Evolutionary conservation across 2,113 vertebrate genomes (phyloP), one percentile per base, ranked within the genome.

Genomic region (Oncorhynchus clarkii): DNA sequence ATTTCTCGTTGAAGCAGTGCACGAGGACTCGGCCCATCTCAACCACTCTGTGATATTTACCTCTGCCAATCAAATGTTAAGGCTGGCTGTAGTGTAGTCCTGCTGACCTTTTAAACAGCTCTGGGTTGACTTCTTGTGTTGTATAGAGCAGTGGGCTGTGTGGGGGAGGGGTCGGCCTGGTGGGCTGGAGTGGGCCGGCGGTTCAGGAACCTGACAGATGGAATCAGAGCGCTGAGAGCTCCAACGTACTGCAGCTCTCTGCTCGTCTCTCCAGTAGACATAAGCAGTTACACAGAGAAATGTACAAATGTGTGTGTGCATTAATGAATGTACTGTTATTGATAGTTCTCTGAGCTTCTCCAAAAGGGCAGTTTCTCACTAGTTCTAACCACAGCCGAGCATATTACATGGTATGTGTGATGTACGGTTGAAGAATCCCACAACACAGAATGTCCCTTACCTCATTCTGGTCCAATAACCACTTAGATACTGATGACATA

Each of bases 41-140:
- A 4, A 45, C 18, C 72, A 67, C 65, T 73, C 66, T 72, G 57
- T 73, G 59, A 78, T 54, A 75, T 78, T 64, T 79, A 79, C 66
- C 67, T 79, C 85, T 78, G 77, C 74, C 77, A 82, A 83, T 86
- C 82, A 84, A 82, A 87, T 79, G 75, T 82, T 82, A 86, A 1
- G 51, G 76, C 73, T 80, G 74, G 71, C 5, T 57, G 81, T 81
- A 82, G 82, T 31, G 66, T 69, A 79, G 74, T 64, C 75, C 29
- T 59, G 64, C 68, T 71, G 82, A 86, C 85, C 79, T 83, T 85
- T 87, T 73, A 81, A 81, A 85, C 69, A 82, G 80, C 76, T 74
- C 79, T 79, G 75, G 74, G 72, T 84, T 80, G 71, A 85, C 77
- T 81, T 85, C 72, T 77, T 83, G 69, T 83, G 80, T 85, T 71